Evolutionary conservation across 2,888 invertebrate genomes (phyloP).

Genomic region (Diloba caeruleocephala): DNA sequence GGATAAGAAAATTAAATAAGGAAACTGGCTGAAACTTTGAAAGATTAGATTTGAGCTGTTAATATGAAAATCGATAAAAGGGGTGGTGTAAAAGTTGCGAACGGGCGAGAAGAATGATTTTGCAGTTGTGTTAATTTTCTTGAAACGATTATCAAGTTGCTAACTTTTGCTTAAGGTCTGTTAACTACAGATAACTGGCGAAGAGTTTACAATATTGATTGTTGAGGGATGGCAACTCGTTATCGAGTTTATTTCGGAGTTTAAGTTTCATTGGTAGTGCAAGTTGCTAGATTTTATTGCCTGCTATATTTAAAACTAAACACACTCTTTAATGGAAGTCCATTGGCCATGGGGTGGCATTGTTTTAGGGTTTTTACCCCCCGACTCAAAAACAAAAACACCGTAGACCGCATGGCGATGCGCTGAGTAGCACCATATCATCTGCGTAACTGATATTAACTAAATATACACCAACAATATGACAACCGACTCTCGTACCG

Average conservation of each 20-base stretch:
- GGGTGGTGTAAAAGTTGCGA: constrained; percentile 5
- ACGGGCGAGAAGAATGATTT: constrained; percentile 34
- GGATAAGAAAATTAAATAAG: too few species aligned
- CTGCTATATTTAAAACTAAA: too few species aligned
- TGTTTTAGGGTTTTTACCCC: too few species aligned
- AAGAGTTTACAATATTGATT: constrained; percentile 66
- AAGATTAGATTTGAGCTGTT: constrained; percentile 35
- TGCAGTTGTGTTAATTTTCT: constrained; percentile 53
- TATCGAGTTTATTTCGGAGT: constrained; percentile 53
- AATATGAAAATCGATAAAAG: constrained; percentile 54
- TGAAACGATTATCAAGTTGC: constrained; percentile 47
- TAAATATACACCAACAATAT: too few species aligned
- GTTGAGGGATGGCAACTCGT: constrained; percentile 60
- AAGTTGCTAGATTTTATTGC: too few species aligned
- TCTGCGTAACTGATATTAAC: too few species aligned
- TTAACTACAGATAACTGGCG: constrained; percentile 70
- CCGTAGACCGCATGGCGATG: too few species aligned
- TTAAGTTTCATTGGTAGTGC: constrained; percentile 19
- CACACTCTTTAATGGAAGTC: too few species aligned
- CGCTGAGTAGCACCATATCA: too few species aligned
- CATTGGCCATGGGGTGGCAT: too few species aligned
- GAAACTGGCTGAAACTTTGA: constrained; percentile 25
- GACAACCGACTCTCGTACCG: too few species aligned
- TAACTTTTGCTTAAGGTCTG: constrained; percentile 63
- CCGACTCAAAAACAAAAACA: too few species aligned